phyloP scores from a whole-genome alignment of 2,113 vertebrate genomes.

The Callopanchax toddi region DNA sequence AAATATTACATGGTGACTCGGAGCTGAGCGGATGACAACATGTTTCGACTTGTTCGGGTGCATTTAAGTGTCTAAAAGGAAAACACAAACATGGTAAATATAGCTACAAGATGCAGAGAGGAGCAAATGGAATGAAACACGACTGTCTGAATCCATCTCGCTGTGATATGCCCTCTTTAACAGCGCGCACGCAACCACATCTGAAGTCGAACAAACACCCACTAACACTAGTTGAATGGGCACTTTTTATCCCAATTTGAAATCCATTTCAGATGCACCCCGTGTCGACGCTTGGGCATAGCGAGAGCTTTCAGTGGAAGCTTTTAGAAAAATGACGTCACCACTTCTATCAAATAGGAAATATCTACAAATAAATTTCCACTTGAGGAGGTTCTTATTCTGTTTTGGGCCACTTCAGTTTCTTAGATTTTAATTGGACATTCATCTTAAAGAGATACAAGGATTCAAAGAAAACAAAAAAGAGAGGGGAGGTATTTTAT shows the following conservation, averaged over 20 bases:
- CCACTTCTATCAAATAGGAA: constrained; percentile 24
- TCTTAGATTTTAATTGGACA: not conserved
- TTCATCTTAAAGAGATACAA: not conserved
- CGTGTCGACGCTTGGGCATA: constrained; percentile 44
- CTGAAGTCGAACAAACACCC: constrained; percentile 21
- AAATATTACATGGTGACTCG: constrained; percentile 72
- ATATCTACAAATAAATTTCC: constrained; percentile 29
- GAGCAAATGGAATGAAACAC: constrained; percentile 57
- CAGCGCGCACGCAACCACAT: constrained; percentile 19
- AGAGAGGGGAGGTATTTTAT: not conserved
- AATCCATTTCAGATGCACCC: constrained; percentile 65
- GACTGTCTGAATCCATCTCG: constrained; percentile 45
- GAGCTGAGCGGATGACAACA: constrained; percentile 54
- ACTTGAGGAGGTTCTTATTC: constrained; percentile 14
- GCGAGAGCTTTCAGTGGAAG: constrained; percentile 55
- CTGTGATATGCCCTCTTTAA: constrained; percentile 62
- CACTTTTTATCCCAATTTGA: constrained; percentile 52
- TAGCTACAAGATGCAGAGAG: constrained; percentile 51
- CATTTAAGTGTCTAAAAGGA: constrained; percentile 56
- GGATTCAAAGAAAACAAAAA: too few relatives aligned
- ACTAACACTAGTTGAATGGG: constrained; percentile 66
- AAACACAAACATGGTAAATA: constrained; percentile 71
- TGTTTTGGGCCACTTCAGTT: constrained; percentile 7
- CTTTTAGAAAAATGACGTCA: constrained; percentile 66
- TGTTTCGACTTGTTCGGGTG: constrained; percentile 39